Conservation (phyloP, 2,113 vertebrate genomes). For the Poicephalus meyeri region DNA sequence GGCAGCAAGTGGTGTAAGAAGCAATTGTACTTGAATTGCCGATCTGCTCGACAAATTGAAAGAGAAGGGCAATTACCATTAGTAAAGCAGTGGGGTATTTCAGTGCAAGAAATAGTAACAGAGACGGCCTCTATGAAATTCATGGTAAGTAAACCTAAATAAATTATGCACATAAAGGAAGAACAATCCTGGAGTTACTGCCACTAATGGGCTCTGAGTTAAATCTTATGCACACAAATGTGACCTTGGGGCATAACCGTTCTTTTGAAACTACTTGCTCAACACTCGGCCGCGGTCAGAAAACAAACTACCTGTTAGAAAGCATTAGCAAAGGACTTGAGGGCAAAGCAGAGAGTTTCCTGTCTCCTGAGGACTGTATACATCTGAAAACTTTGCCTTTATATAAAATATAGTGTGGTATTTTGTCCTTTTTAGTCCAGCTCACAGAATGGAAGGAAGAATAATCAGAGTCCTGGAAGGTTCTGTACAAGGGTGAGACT, state of each 20-base stretch:
- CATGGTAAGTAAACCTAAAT: slow-evolving; percentile 13
- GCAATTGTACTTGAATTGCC: not conserved
- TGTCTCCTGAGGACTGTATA: not conserved
- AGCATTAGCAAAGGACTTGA: not conserved
- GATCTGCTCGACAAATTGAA: not conserved
- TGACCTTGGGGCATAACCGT: not conserved
- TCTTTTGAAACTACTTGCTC: not conserved
- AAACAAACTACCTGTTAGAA: not conserved
- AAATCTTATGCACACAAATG: not conserved
- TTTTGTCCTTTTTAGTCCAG: not conserved
- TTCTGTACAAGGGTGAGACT: not conserved
- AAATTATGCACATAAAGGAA: slow-evolving; percentile 7
- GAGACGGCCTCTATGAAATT: not conserved
- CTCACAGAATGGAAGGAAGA: not conserved
- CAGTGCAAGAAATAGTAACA: not conserved
- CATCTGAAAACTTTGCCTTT: not conserved
- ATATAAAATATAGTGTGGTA: accelerated
- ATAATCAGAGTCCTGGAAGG: not conserved
- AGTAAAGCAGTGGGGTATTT: not conserved
- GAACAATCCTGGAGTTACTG: not conserved
- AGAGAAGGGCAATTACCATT: slow-evolving; percentile 4
- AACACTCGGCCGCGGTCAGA: not conserved
- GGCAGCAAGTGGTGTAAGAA: not conserved
- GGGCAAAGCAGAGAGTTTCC: not conserved
- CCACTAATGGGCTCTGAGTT: not conserved